A percentile compares a stretch with the other conserved stretches of the same genome.
These are phyloP conservation scores for Porites evermanni DNA, from an alignment of 92 coral and sea anemone genomes.

Conservation along the genomic window DNA sequence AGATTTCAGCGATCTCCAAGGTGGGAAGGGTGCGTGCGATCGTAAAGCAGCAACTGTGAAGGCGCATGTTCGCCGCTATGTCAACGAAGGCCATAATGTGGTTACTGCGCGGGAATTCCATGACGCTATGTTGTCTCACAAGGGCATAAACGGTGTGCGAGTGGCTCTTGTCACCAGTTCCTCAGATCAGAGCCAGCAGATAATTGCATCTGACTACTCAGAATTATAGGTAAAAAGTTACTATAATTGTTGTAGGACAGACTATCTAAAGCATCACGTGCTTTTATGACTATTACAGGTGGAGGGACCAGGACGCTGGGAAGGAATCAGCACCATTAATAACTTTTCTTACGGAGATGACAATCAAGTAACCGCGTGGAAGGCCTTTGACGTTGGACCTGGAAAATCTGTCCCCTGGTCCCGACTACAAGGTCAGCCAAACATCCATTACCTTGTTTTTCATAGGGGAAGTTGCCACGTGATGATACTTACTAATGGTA, in stretches of 20 bases:
- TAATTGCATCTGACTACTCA: slow-evolving; percentile 20
- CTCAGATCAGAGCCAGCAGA: slow-evolving; percentile 29
- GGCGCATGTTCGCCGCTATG: slow-evolving; percentile 23
- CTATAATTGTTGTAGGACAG: slow-evolving; percentile 16
- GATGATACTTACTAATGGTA: neutral
- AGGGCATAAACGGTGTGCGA: slow-evolving; percentile 40
- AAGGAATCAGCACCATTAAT: slow-evolving; percentile 35
- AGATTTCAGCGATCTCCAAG: slow-evolving; percentile 44
- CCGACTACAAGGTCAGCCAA: slow-evolving; percentile 21
- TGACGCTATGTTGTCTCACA: slow-evolving; percentile 36
- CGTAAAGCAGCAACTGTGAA: slow-evolving; percentile 43
- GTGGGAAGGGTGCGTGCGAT: slow-evolving; percentile 42
- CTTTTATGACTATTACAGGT: slow-evolving; percentile 7
- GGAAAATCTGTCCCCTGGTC: slow-evolving; percentile 27
- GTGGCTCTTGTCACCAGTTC: slow-evolving; percentile 42
- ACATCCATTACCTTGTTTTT: neutral
- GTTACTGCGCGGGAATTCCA: slow-evolving; percentile 38
- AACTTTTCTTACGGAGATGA: slow-evolving; percentile 18
- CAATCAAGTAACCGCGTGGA: slow-evolving; percentile 31
- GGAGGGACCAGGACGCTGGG: slow-evolving; percentile 29
- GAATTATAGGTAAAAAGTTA: slow-evolving; percentile 15
- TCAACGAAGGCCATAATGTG: slow-evolving; percentile 41
- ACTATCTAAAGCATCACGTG: slow-evolving; percentile 21
- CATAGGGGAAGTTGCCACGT: neutral
- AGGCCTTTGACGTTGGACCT: slow-evolving; percentile 20